Conservation (phyloP, 1,140 invertebrate genomes). For the Yoshiicerus persimilis region DNA sequence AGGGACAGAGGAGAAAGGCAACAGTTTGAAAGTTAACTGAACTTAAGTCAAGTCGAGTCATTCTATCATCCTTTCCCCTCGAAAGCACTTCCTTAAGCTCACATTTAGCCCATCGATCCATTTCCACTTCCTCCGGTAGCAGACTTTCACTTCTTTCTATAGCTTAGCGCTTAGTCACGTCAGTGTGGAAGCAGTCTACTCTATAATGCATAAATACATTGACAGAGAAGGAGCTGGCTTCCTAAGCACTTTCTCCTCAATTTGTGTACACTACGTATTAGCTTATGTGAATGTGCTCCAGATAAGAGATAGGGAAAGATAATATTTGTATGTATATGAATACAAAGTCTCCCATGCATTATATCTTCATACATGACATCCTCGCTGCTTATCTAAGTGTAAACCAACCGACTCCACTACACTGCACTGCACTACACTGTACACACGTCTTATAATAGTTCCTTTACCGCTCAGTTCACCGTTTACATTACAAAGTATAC, state of each 20-base stretch:
- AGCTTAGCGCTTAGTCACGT: too few species aligned
- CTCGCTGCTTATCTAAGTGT: too few species aligned
- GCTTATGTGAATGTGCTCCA: neutral
- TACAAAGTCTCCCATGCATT: neutral
- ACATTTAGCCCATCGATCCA: constrained; percentile 8
- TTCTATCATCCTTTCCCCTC: neutral
- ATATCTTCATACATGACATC: neutral
- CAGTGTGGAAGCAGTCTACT: neutral
- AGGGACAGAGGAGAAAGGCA: neutral
- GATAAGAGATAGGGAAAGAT: neutral
- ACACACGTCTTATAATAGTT: too few species aligned
- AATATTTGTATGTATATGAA: neutral
- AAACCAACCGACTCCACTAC: too few species aligned
- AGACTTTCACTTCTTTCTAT: neutral
- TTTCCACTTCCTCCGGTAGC: neutral
- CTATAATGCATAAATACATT: neutral
- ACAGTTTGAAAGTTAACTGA: neutral
- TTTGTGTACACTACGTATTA: neutral
- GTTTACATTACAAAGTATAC: too few species aligned
- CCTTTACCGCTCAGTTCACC: too few species aligned
- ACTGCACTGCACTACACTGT: too few species aligned
- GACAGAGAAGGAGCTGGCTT: neutral
- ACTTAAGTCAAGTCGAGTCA: neutral
- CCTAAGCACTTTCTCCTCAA: neutral
- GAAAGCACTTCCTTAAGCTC: neutral